These are phyloP conservation scores for Petrolisthes manimaculis DNA, from an alignment of 2,888 invertebrate genomes.

Conservation along the genomic window DNA sequence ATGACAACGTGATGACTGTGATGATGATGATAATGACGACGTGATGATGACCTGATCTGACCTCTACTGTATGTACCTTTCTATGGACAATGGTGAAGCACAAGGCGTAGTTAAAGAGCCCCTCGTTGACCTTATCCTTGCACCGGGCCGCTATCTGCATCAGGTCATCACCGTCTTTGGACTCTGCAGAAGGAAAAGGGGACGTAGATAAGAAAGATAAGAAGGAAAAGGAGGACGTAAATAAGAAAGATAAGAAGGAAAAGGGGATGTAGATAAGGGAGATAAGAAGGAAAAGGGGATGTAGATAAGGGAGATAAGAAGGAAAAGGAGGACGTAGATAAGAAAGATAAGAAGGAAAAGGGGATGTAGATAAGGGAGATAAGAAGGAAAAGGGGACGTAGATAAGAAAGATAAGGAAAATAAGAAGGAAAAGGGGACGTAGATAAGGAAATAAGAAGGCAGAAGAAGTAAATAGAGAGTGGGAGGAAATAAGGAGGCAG, in stretches of 20 bases:
- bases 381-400: too few relatives aligned
- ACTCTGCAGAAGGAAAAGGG: neutral
- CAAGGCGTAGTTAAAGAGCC: slow-evolving; percentile 83
- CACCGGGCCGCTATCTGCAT: slow-evolving; percentile 28
- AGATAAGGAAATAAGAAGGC: neutral
- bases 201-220: neutral
- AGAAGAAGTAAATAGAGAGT: too few relatives aligned
- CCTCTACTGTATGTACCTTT: too few relatives aligned
- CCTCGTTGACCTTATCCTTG: slow-evolving; percentile 80
- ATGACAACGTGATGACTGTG: too few relatives aligned
- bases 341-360: neutral
- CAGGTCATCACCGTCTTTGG: neutral
- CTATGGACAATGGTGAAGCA: slow-evolving; percentile 78
- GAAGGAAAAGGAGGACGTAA: neutral
- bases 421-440: too few relatives aligned
- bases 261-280: neutral
- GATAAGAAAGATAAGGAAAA: neutral
- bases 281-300: neutral
- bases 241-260: neutral
- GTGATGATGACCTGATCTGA: too few relatives aligned
- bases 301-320: neutral
- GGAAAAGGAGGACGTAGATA: too few relatives aligned
- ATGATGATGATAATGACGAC: too few relatives aligned
- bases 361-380: neutral
- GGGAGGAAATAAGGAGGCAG: too few relatives aligned